Evolutionary conservation across 1,140 invertebrate species (phyloP), one percentile per base, ranked within the genome.

Genomic region (Papilio polytes): DNA sequence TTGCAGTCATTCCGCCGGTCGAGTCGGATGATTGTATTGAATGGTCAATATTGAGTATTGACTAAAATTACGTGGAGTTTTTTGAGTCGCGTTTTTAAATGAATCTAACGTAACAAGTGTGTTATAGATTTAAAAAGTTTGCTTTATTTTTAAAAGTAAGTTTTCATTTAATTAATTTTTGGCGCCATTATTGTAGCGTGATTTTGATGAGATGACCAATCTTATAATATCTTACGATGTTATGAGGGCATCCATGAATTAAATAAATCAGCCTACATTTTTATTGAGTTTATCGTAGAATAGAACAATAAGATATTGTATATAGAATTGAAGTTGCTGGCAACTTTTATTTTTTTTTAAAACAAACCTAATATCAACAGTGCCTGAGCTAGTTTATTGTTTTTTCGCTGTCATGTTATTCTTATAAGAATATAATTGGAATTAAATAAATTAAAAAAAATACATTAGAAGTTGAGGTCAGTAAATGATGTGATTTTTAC

Each of bases 1-100:
- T 66, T 66, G 63, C 63, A 66, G 63, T 66, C 63, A 66, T 31
- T 66, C 63, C 22, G 63, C 63, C 63, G 63, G 63, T 66, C 63
- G 22, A 26, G 63, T 66, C 22, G 63, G 63, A 31, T 66, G 63
- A 66, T 66, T 66, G 63, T 26, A 15, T 66, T 15, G 63, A 31
- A 26, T 66, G 13, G 22, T 31, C 59, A 26, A 63, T 63, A 56
- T 63, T 63, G 22, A 63, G 18, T 66, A 66, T 66, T 66, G 63
- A 66, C 63, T 66, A 31, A 63, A 22, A 22, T 63, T 12, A 31
- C 22, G 63, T 31, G 22, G 13, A 26, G 63, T 66, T 31, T 66
- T 31, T 66, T 31, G 3, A 66, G 36, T 66, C 59, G 59, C 20
- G 59, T 63, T 15, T 31, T 22, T 66, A 66, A 66, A 66, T 66